These are phyloP conservation scores for Solenodon paradoxus DNA, from an alignment of 2,113 vertebrate genomes.

Conservation along the genomic window DNA sequence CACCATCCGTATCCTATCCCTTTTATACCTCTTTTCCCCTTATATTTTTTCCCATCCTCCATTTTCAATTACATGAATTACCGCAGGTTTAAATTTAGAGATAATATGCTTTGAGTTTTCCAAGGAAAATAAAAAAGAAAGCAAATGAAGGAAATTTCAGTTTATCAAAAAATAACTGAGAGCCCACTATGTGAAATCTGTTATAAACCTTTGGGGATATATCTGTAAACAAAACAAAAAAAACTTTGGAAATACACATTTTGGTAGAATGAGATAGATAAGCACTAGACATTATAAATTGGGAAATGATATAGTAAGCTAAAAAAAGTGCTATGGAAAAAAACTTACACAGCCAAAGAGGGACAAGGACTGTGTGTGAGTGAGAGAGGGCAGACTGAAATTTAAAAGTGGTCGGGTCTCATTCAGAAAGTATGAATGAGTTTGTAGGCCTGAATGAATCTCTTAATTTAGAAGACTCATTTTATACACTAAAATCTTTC, in stretches of 20 bases:
- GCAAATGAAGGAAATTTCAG: constrained; percentile 38
- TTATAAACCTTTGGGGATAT: neutral
- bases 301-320: neutral
- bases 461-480: neutral
- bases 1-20: neutral
- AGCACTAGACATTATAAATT: neutral
- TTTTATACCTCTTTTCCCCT: neutral
- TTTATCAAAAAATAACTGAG: constrained; percentile 27
- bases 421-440: neutral
- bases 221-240: constrained; percentile 4
- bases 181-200: neutral
- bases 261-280: neutral
- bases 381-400: neutral
- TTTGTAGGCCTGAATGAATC: neutral
- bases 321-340: neutral
- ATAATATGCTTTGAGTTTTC: neutral
- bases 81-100: constrained; percentile 13
- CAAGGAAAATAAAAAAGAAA: constrained; percentile 33
- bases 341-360: neutral
- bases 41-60: neutral
- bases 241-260: neutral
- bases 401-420: neutral
- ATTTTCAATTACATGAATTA: constrained; percentile 20
- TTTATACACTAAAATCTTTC: neutral
- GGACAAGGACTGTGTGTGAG: too few relatives aligned